Conservation (phyloP, 1,140 invertebrate genomes). For the Heliconius nattereri region DNA sequence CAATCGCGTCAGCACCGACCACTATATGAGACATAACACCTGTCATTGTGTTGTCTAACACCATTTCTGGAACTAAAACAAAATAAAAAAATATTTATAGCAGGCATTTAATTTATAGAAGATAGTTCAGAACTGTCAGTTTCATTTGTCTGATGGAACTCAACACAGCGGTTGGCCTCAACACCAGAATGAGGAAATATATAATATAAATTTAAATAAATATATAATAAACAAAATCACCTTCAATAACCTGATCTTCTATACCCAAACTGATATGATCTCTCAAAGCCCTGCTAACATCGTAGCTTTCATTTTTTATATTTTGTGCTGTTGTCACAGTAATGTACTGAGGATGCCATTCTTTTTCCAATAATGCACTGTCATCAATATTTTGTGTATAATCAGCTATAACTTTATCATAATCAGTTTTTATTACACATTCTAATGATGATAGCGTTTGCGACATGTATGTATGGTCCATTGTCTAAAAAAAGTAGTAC, state of each 20-base stretch:
- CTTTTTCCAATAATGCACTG: constrained; percentile 20
- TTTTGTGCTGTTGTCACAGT: constrained; percentile 40
- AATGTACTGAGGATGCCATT: constrained; percentile 47
- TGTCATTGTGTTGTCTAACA: constrained; percentile 56
- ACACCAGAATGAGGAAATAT: too few species aligned
- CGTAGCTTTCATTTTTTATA: constrained; percentile 63
- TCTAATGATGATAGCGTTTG: constrained; percentile 63
- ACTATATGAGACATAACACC: constrained; percentile 66
- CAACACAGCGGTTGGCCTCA: too few species aligned
- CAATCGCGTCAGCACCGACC: constrained; percentile 48
- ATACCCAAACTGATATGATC: constrained; percentile 62
- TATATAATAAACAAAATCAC: constrained; percentile 34
- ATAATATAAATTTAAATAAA: too few species aligned
- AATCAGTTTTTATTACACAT: constrained; percentile 51
- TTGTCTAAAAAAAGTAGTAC: constrained; percentile 43
- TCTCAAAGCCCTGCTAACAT: constrained; percentile 52
- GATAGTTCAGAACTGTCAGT: too few species aligned
- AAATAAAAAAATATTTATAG: neutral
- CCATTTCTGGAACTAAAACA: constrained; percentile 62
- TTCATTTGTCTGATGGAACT: too few species aligned
- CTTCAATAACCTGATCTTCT: constrained; percentile 58
- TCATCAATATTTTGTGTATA: constrained; percentile 38
- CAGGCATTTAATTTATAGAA: too few species aligned
- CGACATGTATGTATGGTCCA: constrained; percentile 72
- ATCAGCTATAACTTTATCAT: constrained; percentile 65